Percentiles rank a stretch among this genome's conserved stretches.
phyloP scores from a whole-genome alignment of 2,113 vertebrate genomes.

The Hypomesus transpacificus region DNA sequence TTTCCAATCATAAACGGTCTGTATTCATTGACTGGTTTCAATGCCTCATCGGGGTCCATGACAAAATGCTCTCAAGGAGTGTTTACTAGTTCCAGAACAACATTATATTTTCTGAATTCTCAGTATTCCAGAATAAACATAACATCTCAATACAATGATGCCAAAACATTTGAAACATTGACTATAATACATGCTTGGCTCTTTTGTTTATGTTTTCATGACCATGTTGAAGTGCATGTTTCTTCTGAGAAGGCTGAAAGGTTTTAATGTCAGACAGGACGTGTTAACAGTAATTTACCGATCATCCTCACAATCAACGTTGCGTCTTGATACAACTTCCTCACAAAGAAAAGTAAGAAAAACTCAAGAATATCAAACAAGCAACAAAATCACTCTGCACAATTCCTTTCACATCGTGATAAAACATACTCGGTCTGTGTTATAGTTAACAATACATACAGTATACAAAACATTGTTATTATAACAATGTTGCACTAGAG shows the following conservation, averaged over 20 bases:
- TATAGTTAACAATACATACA: too few species aligned
- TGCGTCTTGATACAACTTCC: conserved; percentile 2
- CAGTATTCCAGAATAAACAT: too few species aligned
- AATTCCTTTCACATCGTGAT: not conserved
- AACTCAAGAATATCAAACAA: not conserved
- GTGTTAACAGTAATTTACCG: not conserved
- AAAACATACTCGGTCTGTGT: too few species aligned
- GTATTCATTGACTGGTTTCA: not conserved
- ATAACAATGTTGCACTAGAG: too few species aligned
- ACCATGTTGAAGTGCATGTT: not conserved
- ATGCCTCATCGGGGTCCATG: not conserved
- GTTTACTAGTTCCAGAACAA: too few species aligned
- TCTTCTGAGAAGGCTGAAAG: conserved; percentile 1
- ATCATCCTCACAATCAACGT: not conserved
- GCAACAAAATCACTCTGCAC: not conserved
- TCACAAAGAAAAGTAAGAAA: conserved; percentile 1
- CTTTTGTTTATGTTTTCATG: too few species aligned
- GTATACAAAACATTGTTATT: too few species aligned
- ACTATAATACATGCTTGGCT: too few species aligned
- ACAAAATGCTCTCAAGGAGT: too few species aligned
- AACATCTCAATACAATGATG: too few species aligned
- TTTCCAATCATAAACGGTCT: not conserved
- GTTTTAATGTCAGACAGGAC: conserved; percentile 1
- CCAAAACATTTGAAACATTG: too few species aligned
- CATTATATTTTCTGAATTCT: too few species aligned